phyloP scores from a whole-genome alignment of 2,888 invertebrate genomes.

The Plagiodera versicolora region DNA sequence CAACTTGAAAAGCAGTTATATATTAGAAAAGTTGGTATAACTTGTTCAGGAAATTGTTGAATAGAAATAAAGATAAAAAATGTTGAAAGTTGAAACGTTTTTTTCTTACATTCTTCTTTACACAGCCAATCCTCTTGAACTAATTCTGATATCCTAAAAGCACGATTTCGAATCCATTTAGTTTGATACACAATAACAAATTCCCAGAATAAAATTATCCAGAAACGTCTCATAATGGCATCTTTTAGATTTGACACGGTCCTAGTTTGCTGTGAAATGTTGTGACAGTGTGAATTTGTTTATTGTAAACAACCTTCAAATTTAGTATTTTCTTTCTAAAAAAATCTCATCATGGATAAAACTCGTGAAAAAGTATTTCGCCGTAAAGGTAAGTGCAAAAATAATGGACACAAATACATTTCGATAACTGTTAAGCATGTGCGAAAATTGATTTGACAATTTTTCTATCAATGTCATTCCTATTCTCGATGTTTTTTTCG shows the following conservation, averaged over 20 bases:
- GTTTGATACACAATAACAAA: too few relatives aligned
- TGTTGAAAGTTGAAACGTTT: too few relatives aligned
- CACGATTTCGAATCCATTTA: too few relatives aligned
- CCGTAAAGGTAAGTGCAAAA: slow-evolving; percentile 49
- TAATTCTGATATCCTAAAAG: too few relatives aligned
- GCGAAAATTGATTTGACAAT: neutral
- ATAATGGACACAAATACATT: neutral
- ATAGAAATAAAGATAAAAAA: too few relatives aligned
- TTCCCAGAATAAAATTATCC: neutral
- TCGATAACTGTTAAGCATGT: neutral
- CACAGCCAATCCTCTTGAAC: too few relatives aligned
- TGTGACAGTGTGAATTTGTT: slow-evolving; percentile 29
- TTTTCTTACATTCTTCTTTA: too few relatives aligned
- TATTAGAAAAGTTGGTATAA: slow-evolving; percentile 23
- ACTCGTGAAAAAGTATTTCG: slow-evolving; percentile 49
- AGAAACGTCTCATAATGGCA: too few relatives aligned
- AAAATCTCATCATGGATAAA: slow-evolving; percentile 45
- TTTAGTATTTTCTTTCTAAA: slow-evolving; percentile 36
- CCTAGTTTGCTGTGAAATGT: slow-evolving; percentile 14
- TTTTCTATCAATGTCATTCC: neutral
- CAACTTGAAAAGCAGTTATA: slow-evolving; percentile 34
- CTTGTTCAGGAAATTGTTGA: neutral
- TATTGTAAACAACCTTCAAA: slow-evolving; percentile 37
- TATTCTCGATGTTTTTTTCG: too few relatives aligned
- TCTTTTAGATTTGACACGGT: too few relatives aligned